phyloP scores from a whole-genome alignment of 2,888 invertebrate species.

The Nasonovia ribisnigri region DNA sequence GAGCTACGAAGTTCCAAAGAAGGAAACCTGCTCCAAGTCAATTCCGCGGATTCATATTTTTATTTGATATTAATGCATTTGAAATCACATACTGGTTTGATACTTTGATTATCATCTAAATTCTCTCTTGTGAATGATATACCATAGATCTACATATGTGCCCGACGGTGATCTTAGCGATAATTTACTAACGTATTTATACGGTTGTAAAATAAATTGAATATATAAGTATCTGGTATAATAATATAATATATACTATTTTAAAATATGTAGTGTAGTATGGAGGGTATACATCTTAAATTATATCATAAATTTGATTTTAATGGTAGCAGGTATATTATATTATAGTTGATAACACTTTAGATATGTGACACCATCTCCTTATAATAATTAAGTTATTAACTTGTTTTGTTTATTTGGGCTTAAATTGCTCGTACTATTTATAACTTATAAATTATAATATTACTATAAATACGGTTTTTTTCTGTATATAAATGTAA shows the following conservation, averaged over 20 bases:
- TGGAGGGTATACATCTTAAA: background rate
- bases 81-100: background rate
- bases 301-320: background rate
- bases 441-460: background rate
- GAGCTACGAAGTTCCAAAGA: constrained; percentile 1
- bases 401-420: background rate
- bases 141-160: background rate
- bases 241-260: background rate
- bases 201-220: background rate
- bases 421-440: background rate
- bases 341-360: background rate
- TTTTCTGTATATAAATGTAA: background rate
- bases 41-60: background rate
- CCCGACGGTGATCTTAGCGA: background rate
- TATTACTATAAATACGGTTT: background rate
- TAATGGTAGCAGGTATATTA: background rate
- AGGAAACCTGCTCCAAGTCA: constrained; percentile 18
- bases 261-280: background rate
- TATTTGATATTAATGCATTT: constrained; percentile 15
- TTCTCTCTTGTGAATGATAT: background rate
- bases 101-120: constrained; percentile 24
- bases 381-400: background rate
- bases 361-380: background rate
- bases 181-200: background rate
- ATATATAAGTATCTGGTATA: background rate